These are phyloP conservation scores for Mastacembelus armatus DNA, from an alignment of 2,797 vertebrate species.

Conservation along the genomic window DNA sequence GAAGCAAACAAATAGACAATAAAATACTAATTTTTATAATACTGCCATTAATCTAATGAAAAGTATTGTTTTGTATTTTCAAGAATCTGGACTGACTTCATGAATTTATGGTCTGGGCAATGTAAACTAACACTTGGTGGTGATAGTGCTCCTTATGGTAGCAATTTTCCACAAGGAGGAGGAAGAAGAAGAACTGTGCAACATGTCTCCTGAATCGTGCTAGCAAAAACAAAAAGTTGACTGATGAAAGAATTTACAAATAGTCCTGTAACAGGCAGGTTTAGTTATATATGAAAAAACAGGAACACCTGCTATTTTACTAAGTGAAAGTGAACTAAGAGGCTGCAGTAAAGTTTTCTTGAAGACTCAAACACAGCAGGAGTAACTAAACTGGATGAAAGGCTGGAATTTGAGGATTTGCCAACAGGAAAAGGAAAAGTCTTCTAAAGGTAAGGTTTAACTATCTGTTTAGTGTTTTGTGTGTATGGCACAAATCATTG, in stretches of 20 bases:
- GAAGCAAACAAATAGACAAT: too few species aligned
- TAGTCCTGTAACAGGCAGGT: not conserved
- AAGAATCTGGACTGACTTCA: too few species aligned
- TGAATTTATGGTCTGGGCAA: too few species aligned
- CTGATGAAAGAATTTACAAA: too few species aligned
- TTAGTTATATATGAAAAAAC: slow-evolving; percentile 5
- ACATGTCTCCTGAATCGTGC: not conserved
- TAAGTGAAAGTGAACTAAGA: slow-evolving; percentile 1
- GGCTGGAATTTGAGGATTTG: not conserved
- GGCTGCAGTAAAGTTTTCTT: not conserved
- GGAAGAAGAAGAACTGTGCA: too few species aligned
- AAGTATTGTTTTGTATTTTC: too few species aligned
- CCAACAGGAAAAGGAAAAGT: not conserved
- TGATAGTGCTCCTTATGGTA: too few species aligned
- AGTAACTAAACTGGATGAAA: not conserved
- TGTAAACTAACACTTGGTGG: too few species aligned
- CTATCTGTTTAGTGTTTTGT: not conserved
- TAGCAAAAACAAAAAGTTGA: not conserved
- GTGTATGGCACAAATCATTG: not conserved
- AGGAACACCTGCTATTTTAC: not conserved
- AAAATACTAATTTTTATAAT: too few species aligned
- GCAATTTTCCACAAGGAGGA: too few species aligned
- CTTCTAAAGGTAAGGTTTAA: slow-evolving; percentile 5
- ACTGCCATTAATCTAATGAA: too few species aligned
- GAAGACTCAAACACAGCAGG: not conserved